A percentile compares a stretch with the other conserved stretches of the same genome.
These are phyloP conservation scores for Seladonia tumulorum DNA, from an alignment of 2,888 invertebrate genomes.

Conservation along the genomic window DNA sequence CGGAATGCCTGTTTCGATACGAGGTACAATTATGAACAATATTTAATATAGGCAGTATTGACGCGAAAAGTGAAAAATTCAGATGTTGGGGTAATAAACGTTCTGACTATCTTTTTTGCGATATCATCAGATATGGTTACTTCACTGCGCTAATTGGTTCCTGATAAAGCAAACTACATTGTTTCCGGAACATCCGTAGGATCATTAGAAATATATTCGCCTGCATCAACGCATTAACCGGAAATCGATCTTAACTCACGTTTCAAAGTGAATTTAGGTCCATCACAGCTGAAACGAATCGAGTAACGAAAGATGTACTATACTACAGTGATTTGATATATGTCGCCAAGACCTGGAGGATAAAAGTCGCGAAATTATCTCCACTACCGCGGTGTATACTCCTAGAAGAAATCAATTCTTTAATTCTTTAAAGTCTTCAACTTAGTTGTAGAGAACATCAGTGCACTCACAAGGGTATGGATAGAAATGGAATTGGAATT, in stretches of 20 bases:
- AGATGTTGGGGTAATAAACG: not conserved
- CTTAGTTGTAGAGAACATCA: too few relatives aligned
- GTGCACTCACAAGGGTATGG: too few relatives aligned
- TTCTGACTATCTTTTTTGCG: too few relatives aligned
- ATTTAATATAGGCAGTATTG: not conserved
- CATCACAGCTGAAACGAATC: not conserved
- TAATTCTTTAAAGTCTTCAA: too few relatives aligned
- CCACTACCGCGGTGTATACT: too few relatives aligned
- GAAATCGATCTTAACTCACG: not conserved
- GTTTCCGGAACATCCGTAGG: constrained; percentile 23
- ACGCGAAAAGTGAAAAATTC: too few relatives aligned
- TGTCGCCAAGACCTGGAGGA: too few relatives aligned
- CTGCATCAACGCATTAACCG: not conserved
- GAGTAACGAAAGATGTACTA: not conserved
- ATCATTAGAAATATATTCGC: constrained; percentile 7
- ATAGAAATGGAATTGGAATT: too few relatives aligned
- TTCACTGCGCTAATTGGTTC: not conserved
- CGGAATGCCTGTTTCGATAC: not conserved
- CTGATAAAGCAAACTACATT: constrained; percentile 19
- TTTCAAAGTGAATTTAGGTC: not conserved
- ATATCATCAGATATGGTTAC: constrained; percentile 8
- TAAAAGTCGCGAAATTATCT: too few relatives aligned
- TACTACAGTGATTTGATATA: too few relatives aligned
- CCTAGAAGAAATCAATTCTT: too few relatives aligned
- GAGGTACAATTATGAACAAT: not conserved